Percentiles rank a stretch among this genome's conserved stretches.
Conservation (phyloP, 2,797 vertebrate species). For the Morelia viridis region DNA sequence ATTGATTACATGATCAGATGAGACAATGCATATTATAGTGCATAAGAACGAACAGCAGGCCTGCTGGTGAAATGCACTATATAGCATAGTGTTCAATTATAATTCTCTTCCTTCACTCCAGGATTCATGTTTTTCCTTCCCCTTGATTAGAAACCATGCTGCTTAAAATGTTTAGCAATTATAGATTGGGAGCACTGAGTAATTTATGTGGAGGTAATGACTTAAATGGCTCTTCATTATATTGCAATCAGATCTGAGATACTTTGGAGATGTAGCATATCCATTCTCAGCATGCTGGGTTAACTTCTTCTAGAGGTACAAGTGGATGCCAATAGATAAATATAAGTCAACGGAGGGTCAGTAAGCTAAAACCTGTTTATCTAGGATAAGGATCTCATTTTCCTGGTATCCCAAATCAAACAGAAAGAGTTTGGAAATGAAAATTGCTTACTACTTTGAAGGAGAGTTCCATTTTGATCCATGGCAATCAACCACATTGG, state of each 20-base stretch:
- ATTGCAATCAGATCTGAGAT: constrained; percentile 70
- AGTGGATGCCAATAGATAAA: constrained; percentile 31
- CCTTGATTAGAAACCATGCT: constrained; percentile 69
- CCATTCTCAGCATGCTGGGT: constrained; percentile 49
- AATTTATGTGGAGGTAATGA: constrained; percentile 74
- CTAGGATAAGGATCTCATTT: neutral
- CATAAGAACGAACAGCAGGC: constrained; percentile 25
- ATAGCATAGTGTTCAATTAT: constrained; percentile 20
- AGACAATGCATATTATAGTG: constrained; percentile 1
- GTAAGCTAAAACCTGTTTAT: neutral
- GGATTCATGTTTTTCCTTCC: constrained; percentile 52
- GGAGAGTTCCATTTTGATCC: neutral
- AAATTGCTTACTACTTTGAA: neutral
- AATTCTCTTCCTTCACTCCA: constrained; percentile 54
- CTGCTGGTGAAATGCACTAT: constrained; percentile 16
- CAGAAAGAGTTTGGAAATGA: constrained; percentile 8
- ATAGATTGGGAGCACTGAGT: constrained; percentile 64
- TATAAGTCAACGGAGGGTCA: constrained; percentile 10
- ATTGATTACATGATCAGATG: neutral
- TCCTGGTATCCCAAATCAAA: constrained; percentile 12
- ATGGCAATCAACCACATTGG: neutral
- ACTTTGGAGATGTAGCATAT: constrained; percentile 60
- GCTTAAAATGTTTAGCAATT: constrained; percentile 67
- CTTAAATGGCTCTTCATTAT: constrained; percentile 73
- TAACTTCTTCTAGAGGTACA: constrained; percentile 49